Evolutionary conservation across 2,113 vertebrate species (phyloP).

Genomic region (Prunella himalayana): DNA sequence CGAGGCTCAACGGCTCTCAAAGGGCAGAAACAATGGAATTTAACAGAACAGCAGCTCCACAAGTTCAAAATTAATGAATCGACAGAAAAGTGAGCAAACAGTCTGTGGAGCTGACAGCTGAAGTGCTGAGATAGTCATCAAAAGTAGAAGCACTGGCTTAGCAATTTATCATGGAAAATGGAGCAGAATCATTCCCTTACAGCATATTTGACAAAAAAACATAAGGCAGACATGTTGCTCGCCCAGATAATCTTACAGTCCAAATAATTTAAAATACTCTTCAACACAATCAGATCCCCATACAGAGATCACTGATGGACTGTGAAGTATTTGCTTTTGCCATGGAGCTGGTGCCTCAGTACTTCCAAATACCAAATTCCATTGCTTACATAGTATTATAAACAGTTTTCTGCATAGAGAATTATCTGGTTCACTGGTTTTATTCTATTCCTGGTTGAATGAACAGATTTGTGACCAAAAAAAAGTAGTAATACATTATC

Average conservation of each 20-base stretch:
- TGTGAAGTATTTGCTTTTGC: neutral
- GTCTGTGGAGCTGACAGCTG: constrained; percentile 36
- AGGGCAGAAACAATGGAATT: constrained; percentile 13
- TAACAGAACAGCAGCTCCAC: constrained; percentile 32
- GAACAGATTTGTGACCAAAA: neutral
- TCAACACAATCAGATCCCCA: neutral
- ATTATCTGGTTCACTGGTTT: neutral
- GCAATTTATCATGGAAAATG: constrained; percentile 45
- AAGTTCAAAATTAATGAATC: constrained; percentile 48
- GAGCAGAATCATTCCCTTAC: constrained; percentile 2
- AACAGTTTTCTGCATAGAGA: neutral
- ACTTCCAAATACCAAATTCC: neutral
- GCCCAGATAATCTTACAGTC: neutral
- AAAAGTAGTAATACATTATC: neutral
- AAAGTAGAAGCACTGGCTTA: constrained; percentile 24
- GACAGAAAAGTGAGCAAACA: constrained; percentile 44
- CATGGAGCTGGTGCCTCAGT: neutral
- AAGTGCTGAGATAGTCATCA: constrained; percentile 50
- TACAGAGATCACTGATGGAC: neutral
- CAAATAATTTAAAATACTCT: neutral
- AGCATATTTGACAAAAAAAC: constrained; percentile 27
- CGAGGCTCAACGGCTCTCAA: neutral
- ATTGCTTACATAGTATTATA: neutral
- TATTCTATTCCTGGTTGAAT: neutral
- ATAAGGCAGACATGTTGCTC: neutral